Conservation (phyloP, 2,797 vertebrate species). For the Lagorchestes hirsutus region DNA sequence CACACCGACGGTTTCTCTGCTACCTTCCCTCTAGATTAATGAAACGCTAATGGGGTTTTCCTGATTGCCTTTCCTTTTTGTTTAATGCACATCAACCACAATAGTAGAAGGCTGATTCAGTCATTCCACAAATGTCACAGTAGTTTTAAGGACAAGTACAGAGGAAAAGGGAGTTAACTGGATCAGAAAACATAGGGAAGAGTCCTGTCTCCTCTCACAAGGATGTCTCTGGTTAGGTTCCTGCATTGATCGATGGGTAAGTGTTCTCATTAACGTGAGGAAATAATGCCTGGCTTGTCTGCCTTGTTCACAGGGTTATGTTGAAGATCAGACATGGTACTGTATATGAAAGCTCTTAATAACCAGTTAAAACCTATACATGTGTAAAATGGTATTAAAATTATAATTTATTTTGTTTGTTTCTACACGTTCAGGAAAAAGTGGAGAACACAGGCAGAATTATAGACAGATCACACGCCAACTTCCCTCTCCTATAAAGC, state of each 20-base stretch:
- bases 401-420: background rate
- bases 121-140: conserved; percentile 63
- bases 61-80: conserved; percentile 38
- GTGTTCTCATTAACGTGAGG: background rate
- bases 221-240: background rate
- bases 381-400: background rate
- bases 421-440: background rate
- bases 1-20: background rate
- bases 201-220: background rate
- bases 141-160: conserved; percentile 67
- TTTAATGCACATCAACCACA: conserved; percentile 59
- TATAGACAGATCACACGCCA: conserved; percentile 55
- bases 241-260: background rate
- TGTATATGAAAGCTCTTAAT: background rate
- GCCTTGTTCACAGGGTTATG: background rate
- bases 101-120: conserved; percentile 48
- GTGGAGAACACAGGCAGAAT: background rate
- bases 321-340: background rate
- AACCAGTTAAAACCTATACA: background rate
- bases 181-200: conserved; percentile 21
- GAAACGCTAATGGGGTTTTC: conserved; percentile 39
- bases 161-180: background rate
- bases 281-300: background rate
- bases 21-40: conserved; percentile 42
- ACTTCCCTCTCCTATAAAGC: background rate